These are phyloP conservation scores for Habropoda laboriosa DNA, from an alignment of 1,140 invertebrate genomes.

Conservation along the genomic window DNA sequence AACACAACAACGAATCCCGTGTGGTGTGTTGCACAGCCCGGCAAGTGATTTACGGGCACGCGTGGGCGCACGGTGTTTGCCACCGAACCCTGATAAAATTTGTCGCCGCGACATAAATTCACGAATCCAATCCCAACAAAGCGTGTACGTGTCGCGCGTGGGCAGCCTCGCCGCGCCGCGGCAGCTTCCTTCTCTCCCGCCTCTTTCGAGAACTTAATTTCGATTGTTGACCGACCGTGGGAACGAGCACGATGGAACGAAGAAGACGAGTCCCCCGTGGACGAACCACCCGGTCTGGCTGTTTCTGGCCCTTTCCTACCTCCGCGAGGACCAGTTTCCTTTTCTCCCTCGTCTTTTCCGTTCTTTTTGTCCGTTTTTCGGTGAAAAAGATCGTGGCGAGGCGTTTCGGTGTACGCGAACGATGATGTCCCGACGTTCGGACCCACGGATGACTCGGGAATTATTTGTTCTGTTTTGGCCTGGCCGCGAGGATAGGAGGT, in stretches of 20 bases:
- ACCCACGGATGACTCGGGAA: constrained; percentile 27
- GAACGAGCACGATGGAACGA: constrained; percentile 40
- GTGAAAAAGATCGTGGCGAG: constrained; percentile 33
- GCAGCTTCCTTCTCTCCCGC: constrained; percentile 38
- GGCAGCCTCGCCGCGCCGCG: constrained; percentile 57
- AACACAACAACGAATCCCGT: neutral
- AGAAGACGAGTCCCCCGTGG: neutral
- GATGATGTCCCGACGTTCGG: constrained; percentile 16
- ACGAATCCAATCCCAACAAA: constrained; percentile 76
- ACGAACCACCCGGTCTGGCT: constrained; percentile 18
- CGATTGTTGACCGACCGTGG: constrained; percentile 67
- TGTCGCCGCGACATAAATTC: constrained; percentile 80
- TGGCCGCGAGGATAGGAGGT: no score
- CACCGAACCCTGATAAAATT: constrained; percentile 82
- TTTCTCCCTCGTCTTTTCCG: neutral
- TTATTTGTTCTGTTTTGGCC: constrained; percentile 10
- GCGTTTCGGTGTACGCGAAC: neutral
- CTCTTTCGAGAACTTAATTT: constrained; percentile 63
- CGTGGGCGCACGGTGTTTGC: constrained; percentile 80
- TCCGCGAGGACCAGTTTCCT: constrained; percentile 23
- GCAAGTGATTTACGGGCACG: constrained; percentile 75
- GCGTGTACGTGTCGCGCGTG: constrained; percentile 71
- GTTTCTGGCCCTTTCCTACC: neutral
- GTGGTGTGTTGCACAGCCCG: constrained; percentile 22
- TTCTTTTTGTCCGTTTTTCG: constrained; percentile 2